A percentile compares a stretch with the other conserved stretches of the same genome.
Evolutionary conservation across 2,797 vertebrate genomes (phyloP).

Genomic region (Danio kyathit): DNA sequence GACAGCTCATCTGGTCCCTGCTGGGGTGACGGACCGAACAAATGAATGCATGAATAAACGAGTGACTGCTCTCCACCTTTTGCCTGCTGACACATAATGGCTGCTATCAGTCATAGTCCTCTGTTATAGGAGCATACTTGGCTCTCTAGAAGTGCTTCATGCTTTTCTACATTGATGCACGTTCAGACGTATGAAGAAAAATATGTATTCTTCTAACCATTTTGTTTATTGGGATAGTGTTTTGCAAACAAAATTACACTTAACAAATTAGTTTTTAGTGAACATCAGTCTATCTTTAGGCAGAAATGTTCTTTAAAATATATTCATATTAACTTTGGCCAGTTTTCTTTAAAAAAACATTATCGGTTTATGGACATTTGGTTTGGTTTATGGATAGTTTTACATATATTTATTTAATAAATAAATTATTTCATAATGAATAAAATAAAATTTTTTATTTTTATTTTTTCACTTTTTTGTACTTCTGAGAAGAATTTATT

Average conservation of each 20-base stretch:
- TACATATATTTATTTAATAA: too few relatives aligned
- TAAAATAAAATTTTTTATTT: too few relatives aligned
- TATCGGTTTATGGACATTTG: too few relatives aligned
- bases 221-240: background rate
- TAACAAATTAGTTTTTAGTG: too few relatives aligned
- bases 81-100: constrained; percentile 73
- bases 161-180: background rate
- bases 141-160: background rate
- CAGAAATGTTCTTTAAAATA: too few relatives aligned
- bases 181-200: background rate
- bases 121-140: constrained; percentile 47
- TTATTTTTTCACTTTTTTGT: too few relatives aligned
- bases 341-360: too few relatives aligned
- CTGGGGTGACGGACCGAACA: constrained; percentile 38
- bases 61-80: constrained; percentile 69
- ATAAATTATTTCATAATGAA: too few relatives aligned
- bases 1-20: constrained; percentile 38
- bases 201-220: background rate
- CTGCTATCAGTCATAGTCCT: constrained; percentile 75
- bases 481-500: background rate
- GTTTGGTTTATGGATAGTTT: too few relatives aligned
- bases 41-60: constrained; percentile 51
- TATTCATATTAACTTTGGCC: too few relatives aligned
- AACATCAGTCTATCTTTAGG: too few relatives aligned
- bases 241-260: too few relatives aligned